Percentiles rank a stretch among this genome's conserved stretches.
Conservation (phyloP, 2,113 vertebrate species). For the Muscicapa adusta region DNA sequence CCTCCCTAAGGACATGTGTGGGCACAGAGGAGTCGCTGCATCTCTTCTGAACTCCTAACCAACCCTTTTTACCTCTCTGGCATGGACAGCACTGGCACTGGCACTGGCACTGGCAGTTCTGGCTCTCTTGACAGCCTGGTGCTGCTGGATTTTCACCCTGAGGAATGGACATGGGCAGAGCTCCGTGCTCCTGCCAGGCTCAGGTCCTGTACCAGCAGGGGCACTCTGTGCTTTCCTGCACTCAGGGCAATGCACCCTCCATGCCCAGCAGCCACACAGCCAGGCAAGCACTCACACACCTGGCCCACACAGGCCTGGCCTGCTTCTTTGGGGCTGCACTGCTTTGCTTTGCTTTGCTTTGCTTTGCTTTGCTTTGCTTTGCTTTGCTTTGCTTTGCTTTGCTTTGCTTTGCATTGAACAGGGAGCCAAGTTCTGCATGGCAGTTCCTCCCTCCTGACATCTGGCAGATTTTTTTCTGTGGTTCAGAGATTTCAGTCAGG, state of each 20-base stretch:
- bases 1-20: fast-evolving
- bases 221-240: fast-evolving
- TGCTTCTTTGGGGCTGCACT: not conserved
- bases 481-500: not conserved
- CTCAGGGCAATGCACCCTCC: fast-evolving
- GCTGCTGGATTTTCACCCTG: fast-evolving
- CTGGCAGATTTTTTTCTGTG: not conserved
- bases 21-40: not conserved
- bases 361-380: not conserved
- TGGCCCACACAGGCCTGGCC: fast-evolving
- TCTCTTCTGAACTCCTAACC: fast-evolving
- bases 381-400: not conserved
- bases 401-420: not conserved
- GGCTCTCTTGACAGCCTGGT: not conserved
- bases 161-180: fast-evolving
- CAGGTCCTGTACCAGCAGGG: not conserved
- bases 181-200: fast-evolving
- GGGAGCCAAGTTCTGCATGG: not conserved
- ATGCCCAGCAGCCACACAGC: not conserved
- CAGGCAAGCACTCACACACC: fast-evolving
- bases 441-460: not conserved
- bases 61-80: not conserved
- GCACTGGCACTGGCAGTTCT: not conserved
- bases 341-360: not conserved
- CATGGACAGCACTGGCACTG: fast-evolving